Evolutionary conservation across 2,797 vertebrate species (phyloP).

Genomic region (Coregonus suidteri): DNA sequence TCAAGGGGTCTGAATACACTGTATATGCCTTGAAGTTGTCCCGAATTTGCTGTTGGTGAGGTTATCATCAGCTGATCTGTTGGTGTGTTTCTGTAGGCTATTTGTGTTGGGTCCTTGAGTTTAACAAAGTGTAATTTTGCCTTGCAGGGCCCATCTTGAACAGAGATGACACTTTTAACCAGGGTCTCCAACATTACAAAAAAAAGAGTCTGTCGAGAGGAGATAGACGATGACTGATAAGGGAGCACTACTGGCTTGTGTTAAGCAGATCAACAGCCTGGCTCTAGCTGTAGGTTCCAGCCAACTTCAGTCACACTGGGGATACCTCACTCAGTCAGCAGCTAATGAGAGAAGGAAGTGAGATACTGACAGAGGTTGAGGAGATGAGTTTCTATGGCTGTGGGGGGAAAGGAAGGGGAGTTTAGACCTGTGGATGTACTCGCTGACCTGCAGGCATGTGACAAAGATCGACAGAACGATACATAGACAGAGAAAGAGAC

Average conservation of each 20-base stretch:
- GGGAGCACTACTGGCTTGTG: conserved; percentile 12
- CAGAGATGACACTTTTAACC: conserved; percentile 27
- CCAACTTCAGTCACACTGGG: conserved; percentile 7
- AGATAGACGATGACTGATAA: conserved; percentile 73
- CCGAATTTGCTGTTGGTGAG: too few relatives aligned
- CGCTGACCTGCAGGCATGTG: conserved; percentile 8
- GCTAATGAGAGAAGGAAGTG: neutral
- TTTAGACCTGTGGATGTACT: neutral
- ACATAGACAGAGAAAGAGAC: conserved; percentile 4
- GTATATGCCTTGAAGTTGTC: neutral
- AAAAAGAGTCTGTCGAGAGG: conserved; percentile 47
- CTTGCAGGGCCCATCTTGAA: conserved; percentile 54
- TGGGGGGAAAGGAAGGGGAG: conserved; percentile 9
- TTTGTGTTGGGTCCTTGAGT: neutral
- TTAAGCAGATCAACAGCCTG: conserved; percentile 41
- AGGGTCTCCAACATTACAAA: conserved; percentile 42
- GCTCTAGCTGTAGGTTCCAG: conserved; percentile 24
- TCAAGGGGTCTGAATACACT: too few relatives aligned
- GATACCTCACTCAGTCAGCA: neutral
- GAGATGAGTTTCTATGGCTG: conserved; percentile 28
- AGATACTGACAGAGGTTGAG: conserved; percentile 17
- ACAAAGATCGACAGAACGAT: neutral
- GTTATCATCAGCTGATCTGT: neutral
- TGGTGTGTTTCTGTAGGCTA: neutral
- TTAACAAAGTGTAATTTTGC: conserved; percentile 56